Evolutionary conservation across 2,113 vertebrate species (phyloP).

Genomic region (Mobula hypostoma): DNA sequence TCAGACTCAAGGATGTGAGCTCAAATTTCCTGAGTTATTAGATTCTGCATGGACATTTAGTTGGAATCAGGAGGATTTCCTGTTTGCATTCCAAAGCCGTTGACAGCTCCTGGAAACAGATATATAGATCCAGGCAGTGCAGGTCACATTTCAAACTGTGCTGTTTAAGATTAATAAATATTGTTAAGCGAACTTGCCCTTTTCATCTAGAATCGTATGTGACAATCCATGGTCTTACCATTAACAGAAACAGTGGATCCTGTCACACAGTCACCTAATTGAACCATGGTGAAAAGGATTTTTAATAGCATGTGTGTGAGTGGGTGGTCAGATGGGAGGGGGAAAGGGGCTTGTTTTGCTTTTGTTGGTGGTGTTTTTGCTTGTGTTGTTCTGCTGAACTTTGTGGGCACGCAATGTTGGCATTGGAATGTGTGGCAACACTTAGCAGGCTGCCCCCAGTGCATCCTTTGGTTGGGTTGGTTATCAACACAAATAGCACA

Average conservation of each 20-base stretch:
- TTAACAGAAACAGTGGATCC: background rate
- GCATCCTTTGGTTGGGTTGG: no score
- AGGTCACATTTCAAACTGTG: background rate
- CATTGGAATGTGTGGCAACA: no score
- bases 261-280: background rate
- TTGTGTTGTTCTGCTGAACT: no score
- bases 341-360: no score
- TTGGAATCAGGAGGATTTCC: background rate
- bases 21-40: background rate
- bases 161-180: background rate
- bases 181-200: background rate
- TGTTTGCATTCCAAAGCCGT: slow-evolving; percentile 14
- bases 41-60: background rate
- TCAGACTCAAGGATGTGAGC: no score
- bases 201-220: background rate
- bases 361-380: no score
- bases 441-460: no score
- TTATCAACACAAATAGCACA: no score
- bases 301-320: no score
- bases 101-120: background rate
- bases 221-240: background rate
- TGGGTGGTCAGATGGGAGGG: no score
- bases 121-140: background rate
- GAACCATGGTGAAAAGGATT: background rate
- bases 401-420: no score